These are phyloP conservation scores for Hemicrepidius hirtus DNA, from an alignment of 2,888 invertebrate genomes.

Conservation along the genomic window DNA sequence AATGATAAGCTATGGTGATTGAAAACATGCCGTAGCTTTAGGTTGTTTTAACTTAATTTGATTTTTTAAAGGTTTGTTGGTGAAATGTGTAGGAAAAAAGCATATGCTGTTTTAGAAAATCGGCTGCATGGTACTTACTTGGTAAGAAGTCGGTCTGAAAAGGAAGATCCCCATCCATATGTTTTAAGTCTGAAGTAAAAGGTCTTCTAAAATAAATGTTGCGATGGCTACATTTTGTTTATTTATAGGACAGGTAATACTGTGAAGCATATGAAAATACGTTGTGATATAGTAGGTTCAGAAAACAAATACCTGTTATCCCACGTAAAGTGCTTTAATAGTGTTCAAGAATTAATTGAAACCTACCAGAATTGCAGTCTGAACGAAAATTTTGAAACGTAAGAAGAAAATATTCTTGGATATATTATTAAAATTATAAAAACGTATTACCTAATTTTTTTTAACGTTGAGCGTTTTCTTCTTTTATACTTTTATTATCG, in stretches of 20 bases:
- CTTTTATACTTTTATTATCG: too few species aligned
- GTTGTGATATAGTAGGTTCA: slow-evolving; percentile 68
- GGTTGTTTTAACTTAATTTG: too few species aligned
- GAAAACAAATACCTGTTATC: slow-evolving; percentile 90
- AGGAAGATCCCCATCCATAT: slow-evolving; percentile 83
- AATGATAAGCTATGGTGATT: slow-evolving; percentile 60
- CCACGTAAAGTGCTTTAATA: slow-evolving; percentile 92
- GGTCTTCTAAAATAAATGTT: slow-evolving; percentile 18
- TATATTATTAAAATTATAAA: too few species aligned
- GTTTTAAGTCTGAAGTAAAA: slow-evolving; percentile 89
- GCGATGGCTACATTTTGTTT: slow-evolving; percentile 13
- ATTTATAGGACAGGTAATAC: slow-evolving; percentile 86
- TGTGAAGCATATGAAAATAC: slow-evolving; percentile 94
- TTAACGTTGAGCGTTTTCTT: too few species aligned
- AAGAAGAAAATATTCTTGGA: too few species aligned
- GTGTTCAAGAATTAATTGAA: slow-evolving; percentile 92
- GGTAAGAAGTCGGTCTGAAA: slow-evolving; percentile 85
- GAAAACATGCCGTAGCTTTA: not conserved
- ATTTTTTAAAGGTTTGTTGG: slow-evolving; percentile 82
- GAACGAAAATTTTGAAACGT: slow-evolving; percentile 94
- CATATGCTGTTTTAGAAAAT: slow-evolving; percentile 83
- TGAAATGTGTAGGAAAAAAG: slow-evolving; percentile 89
- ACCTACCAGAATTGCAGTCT: slow-evolving; percentile 95
- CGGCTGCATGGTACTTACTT: slow-evolving; percentile 92
- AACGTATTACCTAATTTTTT: too few species aligned